Evolutionary conservation across 2,888 invertebrate species (phyloP), one percentile per base, ranked within the genome.

Genomic region (Rotaria macrura): DNA sequence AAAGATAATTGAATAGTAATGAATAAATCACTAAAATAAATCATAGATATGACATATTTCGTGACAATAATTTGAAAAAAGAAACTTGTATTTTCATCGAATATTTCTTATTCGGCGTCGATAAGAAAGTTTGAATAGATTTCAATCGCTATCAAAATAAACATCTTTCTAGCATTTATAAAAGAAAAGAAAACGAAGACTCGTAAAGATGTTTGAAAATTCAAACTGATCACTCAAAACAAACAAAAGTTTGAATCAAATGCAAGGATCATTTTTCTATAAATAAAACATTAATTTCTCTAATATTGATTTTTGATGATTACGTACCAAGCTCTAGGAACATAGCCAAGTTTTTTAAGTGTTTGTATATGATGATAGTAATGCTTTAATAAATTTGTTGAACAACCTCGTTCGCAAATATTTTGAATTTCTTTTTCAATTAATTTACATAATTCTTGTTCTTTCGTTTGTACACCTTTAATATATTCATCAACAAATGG

Each of bases 381-480:
- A 79, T 79, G 79, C n/a, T 79, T 79, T 43, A 79, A n/a, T n/a
- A 43, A n/a, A 79, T 79, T 79, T 4, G 65, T 65, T 79, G 79
- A 79, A 43, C 79, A 79, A n/a, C 79, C 79, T 43, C 79, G 79
- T 43, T 79, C 79, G n/a, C 79, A 79, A 43, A 79, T 79, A 79
- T 79, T 79, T n/a, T 79, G 43, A 79, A 79, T 79, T 79, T 79
- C 79, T 79, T 79, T 79, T 79, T 79, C 79, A 79, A 79, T 79
- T 43, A 79, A 43, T 79, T 43, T 79, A 25, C 79, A 79, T 79
- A 79, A 43, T 79, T 79, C 79, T 79, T 79, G 79, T 79, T 79
- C 79, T 79, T 79, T 79, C 23, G 25, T n/a, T 79, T 79, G 40
- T 25, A 79, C 43, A 40, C 43, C 25, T 79, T 79, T 79, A 14